phyloP scores from a whole-genome alignment of 2,888 invertebrate species.

The Allacma fusca region DNA sequence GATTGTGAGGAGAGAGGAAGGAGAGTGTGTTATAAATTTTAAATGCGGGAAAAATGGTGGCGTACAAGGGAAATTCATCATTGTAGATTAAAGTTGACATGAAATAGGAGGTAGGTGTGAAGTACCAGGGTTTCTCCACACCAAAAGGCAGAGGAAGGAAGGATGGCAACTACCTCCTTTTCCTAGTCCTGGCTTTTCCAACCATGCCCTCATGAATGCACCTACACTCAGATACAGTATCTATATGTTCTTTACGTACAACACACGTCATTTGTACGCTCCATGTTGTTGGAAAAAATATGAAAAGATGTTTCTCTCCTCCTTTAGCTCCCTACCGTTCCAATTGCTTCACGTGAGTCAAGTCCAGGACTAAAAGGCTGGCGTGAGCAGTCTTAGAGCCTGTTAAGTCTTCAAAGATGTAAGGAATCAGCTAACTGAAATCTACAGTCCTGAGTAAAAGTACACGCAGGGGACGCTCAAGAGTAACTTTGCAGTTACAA shows the following conservation, averaged over 20 bases:
- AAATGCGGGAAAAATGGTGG: constrained; percentile 32
- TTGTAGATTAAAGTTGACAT: constrained; percentile 47
- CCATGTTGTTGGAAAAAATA: no score
- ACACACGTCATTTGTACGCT: no score
- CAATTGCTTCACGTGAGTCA: no score
- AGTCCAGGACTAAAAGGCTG: no score
- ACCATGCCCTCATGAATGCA: neutral
- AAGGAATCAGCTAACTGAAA: no score
- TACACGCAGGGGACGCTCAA: constrained; percentile 21
- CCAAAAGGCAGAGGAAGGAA: constrained; percentile 5
- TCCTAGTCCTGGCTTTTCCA: neutral
- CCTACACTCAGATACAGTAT: no score
- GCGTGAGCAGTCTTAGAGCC: no score
- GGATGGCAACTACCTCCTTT: constrained; percentile 6
- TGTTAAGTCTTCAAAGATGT: no score
- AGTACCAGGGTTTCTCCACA: constrained; percentile 44
- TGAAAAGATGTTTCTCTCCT: no score
- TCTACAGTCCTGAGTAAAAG: neutral
- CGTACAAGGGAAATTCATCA: constrained; percentile 47
- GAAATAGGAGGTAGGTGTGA: constrained; percentile 52
- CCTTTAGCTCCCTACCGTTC: no score
- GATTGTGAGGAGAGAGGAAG: neutral
- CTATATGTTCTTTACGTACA: no score
- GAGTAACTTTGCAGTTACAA: no score
- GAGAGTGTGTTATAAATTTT: constrained; percentile 21